Percentiles rank a stretch among this genome's conserved stretches.
phyloP scores from a whole-genome alignment of 2,888 invertebrate genomes.

The Choristoneura rosaceana region DNA sequence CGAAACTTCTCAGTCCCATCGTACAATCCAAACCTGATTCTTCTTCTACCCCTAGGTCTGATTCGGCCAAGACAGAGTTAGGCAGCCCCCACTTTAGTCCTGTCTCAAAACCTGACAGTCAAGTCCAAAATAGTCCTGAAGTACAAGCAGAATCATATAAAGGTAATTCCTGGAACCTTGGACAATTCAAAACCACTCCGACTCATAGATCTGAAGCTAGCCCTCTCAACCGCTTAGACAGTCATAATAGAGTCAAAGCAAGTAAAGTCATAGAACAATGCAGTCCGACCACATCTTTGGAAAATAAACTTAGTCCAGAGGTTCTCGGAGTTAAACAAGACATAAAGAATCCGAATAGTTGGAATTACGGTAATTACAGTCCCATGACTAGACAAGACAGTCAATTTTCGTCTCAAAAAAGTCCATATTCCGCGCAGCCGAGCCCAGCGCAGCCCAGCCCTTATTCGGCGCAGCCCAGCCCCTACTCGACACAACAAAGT shows the following conservation, averaged over 20 bases:
- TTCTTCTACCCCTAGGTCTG: constrained; percentile 76
- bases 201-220: constrained; percentile 80
- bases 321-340: constrained; percentile 70
- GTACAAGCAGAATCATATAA: constrained; percentile 68
- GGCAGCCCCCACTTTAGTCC: constrained; percentile 79
- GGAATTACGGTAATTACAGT: constrained; percentile 78
- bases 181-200: constrained; percentile 76
- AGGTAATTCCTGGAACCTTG: constrained; percentile 74
- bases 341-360: constrained; percentile 74
- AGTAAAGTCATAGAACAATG: constrained; percentile 78
- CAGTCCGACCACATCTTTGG: constrained; percentile 79
- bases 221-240: constrained; percentile 76
- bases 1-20: constrained; percentile 73
- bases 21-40: constrained; percentile 76
- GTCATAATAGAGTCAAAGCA: constrained; percentile 73
- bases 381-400: constrained; percentile 79
- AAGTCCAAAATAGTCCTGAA: constrained; percentile 78
- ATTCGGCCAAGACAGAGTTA: constrained; percentile 66
- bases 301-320: constrained; percentile 80
- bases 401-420: constrained; percentile 77
- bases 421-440: constrained; percentile 80
- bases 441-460: constrained; percentile 81
- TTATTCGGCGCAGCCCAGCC: constrained; percentile 77
- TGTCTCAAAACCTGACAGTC: constrained; percentile 78
- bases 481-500: constrained; percentile 78